These are phyloP conservation scores for Ctena decussata DNA, from an alignment of 2,888 invertebrate genomes.

Conservation along the genomic window DNA sequence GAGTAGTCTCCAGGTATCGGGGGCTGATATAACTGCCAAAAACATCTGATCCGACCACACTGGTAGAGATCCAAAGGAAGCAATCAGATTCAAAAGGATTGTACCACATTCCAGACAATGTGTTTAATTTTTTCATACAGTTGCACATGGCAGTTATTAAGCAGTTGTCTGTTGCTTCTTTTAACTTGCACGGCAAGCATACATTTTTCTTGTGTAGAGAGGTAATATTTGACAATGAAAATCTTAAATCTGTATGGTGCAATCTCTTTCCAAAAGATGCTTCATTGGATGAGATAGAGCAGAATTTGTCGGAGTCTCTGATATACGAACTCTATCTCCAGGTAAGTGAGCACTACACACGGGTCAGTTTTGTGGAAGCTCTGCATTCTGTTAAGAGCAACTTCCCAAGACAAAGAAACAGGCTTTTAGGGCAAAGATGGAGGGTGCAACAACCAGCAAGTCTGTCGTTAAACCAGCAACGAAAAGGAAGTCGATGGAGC, in stretches of 20 bases:
- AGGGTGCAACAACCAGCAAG: background rate
- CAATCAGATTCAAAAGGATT: background rate
- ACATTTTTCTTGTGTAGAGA: background rate
- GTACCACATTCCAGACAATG: background rate
- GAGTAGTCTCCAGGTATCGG: background rate
- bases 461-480: background rate
- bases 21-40: background rate
- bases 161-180: background rate
- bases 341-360: background rate
- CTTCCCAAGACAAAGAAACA: slow-evolving; percentile 1
- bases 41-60: background rate
- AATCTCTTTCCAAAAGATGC: background rate
- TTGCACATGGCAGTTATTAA: background rate
- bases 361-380: background rate
- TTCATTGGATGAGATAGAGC: background rate
- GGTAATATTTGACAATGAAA: background rate
- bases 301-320: background rate
- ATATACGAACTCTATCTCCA: background rate
- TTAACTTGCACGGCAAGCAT: background rate
- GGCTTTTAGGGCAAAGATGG: background rate
- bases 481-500: background rate
- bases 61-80: background rate
- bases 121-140: background rate
- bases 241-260: background rate
- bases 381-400: background rate